Conservation (phyloP, 2,113 vertebrate genomes). For the Cathartes aura region DNA sequence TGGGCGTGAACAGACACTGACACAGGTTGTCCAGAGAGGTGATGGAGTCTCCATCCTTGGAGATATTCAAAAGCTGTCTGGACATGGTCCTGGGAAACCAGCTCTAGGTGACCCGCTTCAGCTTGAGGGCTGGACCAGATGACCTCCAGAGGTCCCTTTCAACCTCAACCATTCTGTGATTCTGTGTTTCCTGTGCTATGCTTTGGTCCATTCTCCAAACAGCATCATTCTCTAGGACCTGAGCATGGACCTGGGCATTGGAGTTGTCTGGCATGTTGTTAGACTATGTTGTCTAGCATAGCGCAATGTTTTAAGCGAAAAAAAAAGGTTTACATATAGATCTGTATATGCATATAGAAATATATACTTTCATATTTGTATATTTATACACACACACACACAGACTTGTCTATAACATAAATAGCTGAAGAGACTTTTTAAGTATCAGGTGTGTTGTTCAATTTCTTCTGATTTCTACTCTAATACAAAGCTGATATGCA, state of each 20-base stretch:
- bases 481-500: not conserved
- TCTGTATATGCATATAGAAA: not conserved
- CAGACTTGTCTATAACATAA: not conserved
- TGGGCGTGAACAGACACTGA: not conserved
- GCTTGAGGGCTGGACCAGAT: rapidly evolving
- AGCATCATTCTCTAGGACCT: not conserved
- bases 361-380: not conserved
- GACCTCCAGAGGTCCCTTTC: not conserved
- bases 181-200: not conserved
- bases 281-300: not conserved
- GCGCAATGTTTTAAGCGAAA: too few species aligned
- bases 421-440: not conserved
- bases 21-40: not conserved
- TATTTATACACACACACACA: not conserved
- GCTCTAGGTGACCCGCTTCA: rapidly evolving
- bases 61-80: not conserved
- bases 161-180: rapidly evolving
- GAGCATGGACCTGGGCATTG: not conserved
- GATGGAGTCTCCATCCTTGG: not conserved
- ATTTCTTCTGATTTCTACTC: not conserved
- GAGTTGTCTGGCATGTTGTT: not conserved
- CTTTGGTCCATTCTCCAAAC: not conserved
- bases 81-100: not conserved
- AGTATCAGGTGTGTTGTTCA: not conserved
- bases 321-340: not conserved